Evolutionary conservation across 2,797 vertebrate genomes (phyloP), one percentile per base, ranked within the genome.

Genomic region (Cyprinodon diabolis): DNA sequence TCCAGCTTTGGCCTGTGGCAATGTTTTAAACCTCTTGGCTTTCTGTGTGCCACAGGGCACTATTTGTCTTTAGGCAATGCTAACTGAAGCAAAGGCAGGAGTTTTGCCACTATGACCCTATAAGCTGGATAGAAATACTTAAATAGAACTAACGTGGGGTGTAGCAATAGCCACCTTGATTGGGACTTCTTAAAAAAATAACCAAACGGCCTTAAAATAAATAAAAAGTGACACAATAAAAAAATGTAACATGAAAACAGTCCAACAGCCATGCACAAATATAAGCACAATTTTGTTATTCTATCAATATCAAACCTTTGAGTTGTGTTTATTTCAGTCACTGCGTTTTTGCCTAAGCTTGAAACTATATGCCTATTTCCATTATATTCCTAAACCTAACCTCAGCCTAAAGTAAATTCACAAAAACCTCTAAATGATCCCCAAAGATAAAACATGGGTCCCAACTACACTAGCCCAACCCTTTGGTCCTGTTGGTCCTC

Each of bases 11-110:
- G 84, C 85, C 87, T 85, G 69, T 75, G 83, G 89, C 80, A 12
- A 77, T 84, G 81, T 87, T 85, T 90, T 79, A 89, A 76, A 82
- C 80, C 80, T 76, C 60, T 84, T 75, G 79, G 79, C 76, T 84
- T 68, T 83, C 52, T 10, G 11, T 69, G 82, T 87, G 76, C 66
- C n/a, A 3, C 37, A 74, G 80, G 77, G 73, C 82, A 37, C 60
- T 49, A 48, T 74, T 79, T 43, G 43, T 81, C 82, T 60, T 37
- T 76, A 74, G 72, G 68, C 74, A 57, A 63, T 58, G 69, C 81
- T 71, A 12, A 75, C 71, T 57, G 30, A 71, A 87, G 67, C 54
- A 74, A 81, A 83, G 79, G 76, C 84, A 79, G 79, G 79, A 79
- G 65, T 73, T 86, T 81, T 72, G 56, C 77, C 82, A 83, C 72